Conservation (phyloP, 1,140 invertebrate genomes). For the Xylocopa sonorina region DNA sequence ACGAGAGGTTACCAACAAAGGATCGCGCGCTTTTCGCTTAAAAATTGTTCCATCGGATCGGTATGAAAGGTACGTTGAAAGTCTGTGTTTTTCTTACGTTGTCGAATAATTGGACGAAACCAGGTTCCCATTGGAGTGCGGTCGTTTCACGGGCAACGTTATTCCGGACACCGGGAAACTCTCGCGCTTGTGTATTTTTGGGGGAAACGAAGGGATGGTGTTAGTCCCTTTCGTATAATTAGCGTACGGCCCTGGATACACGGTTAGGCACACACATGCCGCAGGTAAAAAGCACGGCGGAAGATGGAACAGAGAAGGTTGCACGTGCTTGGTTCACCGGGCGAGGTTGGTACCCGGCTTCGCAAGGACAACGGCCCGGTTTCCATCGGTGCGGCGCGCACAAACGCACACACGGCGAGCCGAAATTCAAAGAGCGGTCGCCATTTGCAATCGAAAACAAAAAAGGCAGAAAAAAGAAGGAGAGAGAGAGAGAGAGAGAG, state of each 20-base stretch:
- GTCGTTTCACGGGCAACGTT: too few species aligned
- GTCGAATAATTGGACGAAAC: too few species aligned
- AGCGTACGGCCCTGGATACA: constrained; percentile 39
- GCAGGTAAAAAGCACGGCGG: constrained; percentile 56
- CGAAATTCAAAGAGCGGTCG: constrained; percentile 72
- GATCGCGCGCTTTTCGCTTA: too few species aligned
- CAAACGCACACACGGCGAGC: constrained; percentile 5
- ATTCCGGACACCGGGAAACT: too few species aligned
- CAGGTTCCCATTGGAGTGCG: too few species aligned
- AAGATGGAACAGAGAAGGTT: constrained; percentile 51
- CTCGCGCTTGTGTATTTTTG: neutral
- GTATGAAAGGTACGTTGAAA: too few species aligned
- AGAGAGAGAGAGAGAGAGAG: neutral
- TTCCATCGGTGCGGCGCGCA: constrained; percentile 60
- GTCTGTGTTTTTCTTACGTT: too few species aligned
- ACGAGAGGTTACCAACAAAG: too few species aligned
- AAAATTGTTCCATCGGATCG: too few species aligned
- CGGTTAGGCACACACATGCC: constrained; percentile 28
- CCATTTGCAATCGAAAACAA: constrained; percentile 74
- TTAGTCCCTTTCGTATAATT: constrained; percentile 35
- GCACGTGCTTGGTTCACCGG: constrained; percentile 61
- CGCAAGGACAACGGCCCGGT: constrained; percentile 73
- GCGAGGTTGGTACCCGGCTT: constrained; percentile 62
- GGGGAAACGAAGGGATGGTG: neutral
- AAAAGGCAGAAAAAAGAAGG: constrained; percentile 42